Base-by-base conservation (phyloP, 2,888 invertebrate genomes). In the Plebejus argus region DNA sequence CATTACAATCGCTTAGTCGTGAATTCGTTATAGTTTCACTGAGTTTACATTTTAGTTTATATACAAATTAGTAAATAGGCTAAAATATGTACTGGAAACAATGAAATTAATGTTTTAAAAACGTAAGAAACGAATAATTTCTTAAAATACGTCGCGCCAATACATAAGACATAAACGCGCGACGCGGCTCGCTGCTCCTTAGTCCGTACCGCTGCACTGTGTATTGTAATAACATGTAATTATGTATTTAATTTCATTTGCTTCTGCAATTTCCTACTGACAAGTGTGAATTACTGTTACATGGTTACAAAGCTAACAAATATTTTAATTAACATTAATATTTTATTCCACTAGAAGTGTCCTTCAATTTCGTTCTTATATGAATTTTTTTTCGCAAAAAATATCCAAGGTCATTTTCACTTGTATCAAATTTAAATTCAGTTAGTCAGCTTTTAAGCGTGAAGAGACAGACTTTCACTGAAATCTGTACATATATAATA, bases 261-360 rank as follows among this genome's bases (percentile, higher is more conserved):
- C 61, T 61, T 23, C 61, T 61, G 61, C 61, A 61, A 61, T 23
- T 61, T 12, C 61, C 61, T 23, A 61, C 61, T 61, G 10, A 61
- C 23, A 23, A 61, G 20, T 20, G 23, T 20, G 20, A 23, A 61
- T 23, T 61, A 12, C 61, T 61, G 20, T 4, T 23, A 23, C 23
- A 12, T 23, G 12, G 10, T 10, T 61, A 61, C 61, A 3, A 12
- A 53, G 4, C 18, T 12, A 53, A 4, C 18, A 18, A 53, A 18
- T 53, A 18, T 53, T 18, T 18, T 18, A 53, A 53, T 53, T 49
- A 49, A 15, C 0, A 49, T 3, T 49, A 15, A 15, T 49, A 39
- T 39, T 45, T 1, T 45, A 10, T 45, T 12, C 10, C 45, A 45
- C 39, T 10, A 53, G 5, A 53, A 5, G 4, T 53, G 18, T 5